Evolutionary conservation across 1,140 invertebrate genomes (phyloP), one percentile per base, ranked within the genome.

Genomic region (Dreissena rostriformis): DNA sequence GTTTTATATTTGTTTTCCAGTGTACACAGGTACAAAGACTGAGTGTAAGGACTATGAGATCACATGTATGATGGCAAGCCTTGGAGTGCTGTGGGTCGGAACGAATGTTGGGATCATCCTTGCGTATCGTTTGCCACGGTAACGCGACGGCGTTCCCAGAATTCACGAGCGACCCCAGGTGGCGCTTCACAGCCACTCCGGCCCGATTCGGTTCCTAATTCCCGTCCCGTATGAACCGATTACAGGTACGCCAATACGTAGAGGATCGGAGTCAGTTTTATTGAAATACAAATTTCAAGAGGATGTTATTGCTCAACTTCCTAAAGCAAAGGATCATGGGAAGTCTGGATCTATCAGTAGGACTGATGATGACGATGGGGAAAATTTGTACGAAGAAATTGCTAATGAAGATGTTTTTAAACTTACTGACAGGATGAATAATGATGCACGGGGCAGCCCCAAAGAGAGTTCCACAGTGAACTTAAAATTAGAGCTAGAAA

Each of bases 11-110:
- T 39, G 1, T 19, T 6, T 84, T 77, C 49, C 68, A 84, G 82
- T 72, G 4, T 73, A 84, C 17, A 28, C 74, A 0, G 70, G 57
- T 55, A 63, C 55, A 15, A 84, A 86, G 65, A 77, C 78, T 22
- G 68, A 52, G 15, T 67, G 65, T n/a, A 84, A 86, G 63, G 83
- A 85, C 29, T 87, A 89, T 73, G 70, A 86, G 26, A 95, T 97
- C 0, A 98, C 97, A 0, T 96, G 90, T 2, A 92, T 99, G 24
- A 95, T 98, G 91, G 97, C 97, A 0, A 94, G 92, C 86, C 91
- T 93, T 70, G 98, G 98, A 0, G 94, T 98, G 6, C 94, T 99
- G 0, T 99, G 98, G 98, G 97, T 99, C 1, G 98, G 98, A n/a
- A 99, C 98, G 0, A 98, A 97, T 90, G 96, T 97, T 57, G 98